A percentile compares a stretch with the other conserved stretches of the same genome.
Evolutionary conservation across 2,888 invertebrate species (phyloP).

Genomic region (Eilema depressum): DNA sequence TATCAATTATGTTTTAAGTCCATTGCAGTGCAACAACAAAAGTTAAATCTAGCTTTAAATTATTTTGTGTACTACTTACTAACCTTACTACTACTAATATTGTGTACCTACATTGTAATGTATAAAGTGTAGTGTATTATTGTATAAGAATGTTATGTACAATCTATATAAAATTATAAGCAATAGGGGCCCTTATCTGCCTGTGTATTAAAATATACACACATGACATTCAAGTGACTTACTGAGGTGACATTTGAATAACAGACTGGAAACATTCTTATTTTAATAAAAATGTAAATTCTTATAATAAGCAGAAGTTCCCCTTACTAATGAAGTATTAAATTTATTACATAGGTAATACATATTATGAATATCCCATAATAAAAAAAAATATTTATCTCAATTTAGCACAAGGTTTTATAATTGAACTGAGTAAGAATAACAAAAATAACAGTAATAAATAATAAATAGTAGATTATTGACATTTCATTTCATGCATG

Average conservation of each 20-base stretch:
- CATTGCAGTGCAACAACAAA: neutral
- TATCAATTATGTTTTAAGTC: neutral
- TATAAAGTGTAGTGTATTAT: neutral
- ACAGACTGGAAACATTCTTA: neutral
- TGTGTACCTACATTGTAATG: neutral
- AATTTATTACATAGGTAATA: neutral
- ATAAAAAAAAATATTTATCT: too few species aligned
- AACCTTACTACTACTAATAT: too few species aligned
- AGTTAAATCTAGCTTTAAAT: neutral
- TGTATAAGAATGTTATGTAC: neutral
- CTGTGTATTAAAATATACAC: neutral
- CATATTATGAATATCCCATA: too few species aligned
- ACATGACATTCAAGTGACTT: constrained; percentile 8
- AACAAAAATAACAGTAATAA: too few species aligned
- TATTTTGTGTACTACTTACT: neutral
- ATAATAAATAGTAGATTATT: too few species aligned
- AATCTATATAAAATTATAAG: neutral
- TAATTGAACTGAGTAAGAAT: too few species aligned
- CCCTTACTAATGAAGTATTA: neutral
- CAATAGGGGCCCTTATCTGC: neutral
- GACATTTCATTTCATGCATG: too few species aligned
- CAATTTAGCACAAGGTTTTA: too few species aligned
- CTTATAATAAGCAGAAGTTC: neutral
- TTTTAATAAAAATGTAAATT: neutral
- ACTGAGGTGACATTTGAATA: neutral